Percentiles rank a stretch among this genome's conserved stretches.
Conservation (phyloP, 2,113 vertebrate species). For the Vicugna pacos region DNA sequence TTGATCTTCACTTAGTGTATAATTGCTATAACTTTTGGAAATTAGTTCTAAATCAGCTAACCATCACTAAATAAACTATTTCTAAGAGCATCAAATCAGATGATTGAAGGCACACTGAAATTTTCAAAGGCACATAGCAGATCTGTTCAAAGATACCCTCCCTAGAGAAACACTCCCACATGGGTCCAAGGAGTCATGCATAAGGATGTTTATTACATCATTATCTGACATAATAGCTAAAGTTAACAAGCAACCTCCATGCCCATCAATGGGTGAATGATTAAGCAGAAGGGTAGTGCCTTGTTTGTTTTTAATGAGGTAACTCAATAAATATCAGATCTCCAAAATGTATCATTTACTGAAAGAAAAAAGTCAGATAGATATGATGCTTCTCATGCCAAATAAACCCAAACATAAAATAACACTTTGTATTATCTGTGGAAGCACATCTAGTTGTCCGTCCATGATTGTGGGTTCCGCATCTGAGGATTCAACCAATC, state of each 20-base stretch:
- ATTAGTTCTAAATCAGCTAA: not conserved
- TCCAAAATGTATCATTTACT: not conserved
- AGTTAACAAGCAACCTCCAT: not conserved
- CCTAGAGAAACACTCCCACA: not conserved
- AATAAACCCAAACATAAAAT: conserved; percentile 42
- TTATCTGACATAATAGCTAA: not conserved
- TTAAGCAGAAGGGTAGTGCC: not conserved
- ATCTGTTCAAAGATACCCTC: not conserved
- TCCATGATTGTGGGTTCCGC: no score
- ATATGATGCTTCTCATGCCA: not conserved
- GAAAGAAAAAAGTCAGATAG: not conserved
- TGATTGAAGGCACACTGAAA: not conserved
- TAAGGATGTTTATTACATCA: not conserved
- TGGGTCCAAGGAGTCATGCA: not conserved
- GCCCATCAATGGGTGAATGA: not conserved
- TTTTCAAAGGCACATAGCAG: not conserved
- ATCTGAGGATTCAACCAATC: no score
- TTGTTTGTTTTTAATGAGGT: not conserved
- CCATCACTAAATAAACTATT: not conserved
- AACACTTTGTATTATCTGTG: not conserved
- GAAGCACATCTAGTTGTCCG: not conserved
- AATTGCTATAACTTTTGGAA: not conserved
- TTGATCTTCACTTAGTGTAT: not conserved
- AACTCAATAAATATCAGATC: not conserved
- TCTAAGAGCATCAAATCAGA: not conserved